These are phyloP conservation scores for Yponomeuta plumbellus DNA, from an alignment of 2,888 invertebrate genomes.

Conservation along the genomic window DNA sequence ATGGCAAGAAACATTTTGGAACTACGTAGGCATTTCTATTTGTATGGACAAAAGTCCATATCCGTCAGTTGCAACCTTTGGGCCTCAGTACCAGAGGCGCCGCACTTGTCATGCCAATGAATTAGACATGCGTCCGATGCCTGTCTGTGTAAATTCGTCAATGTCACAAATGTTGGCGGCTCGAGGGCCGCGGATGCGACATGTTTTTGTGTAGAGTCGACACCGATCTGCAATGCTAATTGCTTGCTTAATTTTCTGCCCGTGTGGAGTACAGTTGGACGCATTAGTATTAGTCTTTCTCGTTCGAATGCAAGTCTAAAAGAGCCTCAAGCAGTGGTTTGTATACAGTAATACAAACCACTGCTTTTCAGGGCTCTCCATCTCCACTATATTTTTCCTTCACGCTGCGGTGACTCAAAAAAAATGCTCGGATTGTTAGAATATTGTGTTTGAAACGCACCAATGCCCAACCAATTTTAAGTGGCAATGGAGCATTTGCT, in stretches of 20 bases:
- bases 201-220: slow-evolving; percentile 36
- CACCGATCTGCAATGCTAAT: slow-evolving; percentile 29
- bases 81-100: slow-evolving; percentile 22
- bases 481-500: no score
- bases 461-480: no score
- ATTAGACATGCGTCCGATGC: slow-evolving; percentile 21
- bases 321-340: no score
- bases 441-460: no score
- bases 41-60: no score
- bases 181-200: slow-evolving; percentile 27
- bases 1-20: no score
- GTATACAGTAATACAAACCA: no score
- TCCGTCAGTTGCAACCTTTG: not conserved
- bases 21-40: no score
- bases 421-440: no score
- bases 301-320: not conserved
- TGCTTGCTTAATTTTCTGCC: not conserved
- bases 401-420: no score
- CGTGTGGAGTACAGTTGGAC: not conserved
- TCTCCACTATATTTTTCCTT: no score
- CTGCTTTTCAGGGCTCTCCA: no score
- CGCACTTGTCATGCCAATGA: slow-evolving; percentile 36
- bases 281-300: not conserved
- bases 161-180: slow-evolving; percentile 36
- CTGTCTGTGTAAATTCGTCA: slow-evolving; percentile 53